phyloP scores from a whole-genome alignment of 2,797 vertebrate genomes.

The Poeciliopsis paucimaculata region DNA sequence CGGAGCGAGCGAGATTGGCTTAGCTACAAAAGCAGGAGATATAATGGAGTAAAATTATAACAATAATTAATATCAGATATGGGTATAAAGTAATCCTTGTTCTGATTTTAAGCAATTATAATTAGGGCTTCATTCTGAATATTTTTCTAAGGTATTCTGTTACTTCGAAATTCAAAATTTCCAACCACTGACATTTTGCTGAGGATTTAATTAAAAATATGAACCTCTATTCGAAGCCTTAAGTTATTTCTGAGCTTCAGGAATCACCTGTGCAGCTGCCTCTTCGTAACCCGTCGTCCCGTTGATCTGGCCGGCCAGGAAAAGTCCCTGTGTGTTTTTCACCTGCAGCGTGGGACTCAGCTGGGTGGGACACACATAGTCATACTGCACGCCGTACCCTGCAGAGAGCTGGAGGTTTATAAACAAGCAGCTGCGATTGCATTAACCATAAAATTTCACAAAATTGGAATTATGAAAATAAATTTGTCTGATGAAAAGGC shows the following conservation, averaged over 20 bases:
- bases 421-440: not conserved
- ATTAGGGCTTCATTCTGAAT: not conserved
- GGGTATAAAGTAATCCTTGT: no score
- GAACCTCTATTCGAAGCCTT: no score
- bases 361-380: constrained; percentile 94
- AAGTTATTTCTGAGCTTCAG: not conserved
- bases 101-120: no score
- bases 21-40: no score
- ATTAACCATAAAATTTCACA: no score
- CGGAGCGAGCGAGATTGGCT: no score
- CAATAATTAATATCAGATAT: no score
- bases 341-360: constrained; percentile 88
- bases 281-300: constrained; percentile 98
- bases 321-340: constrained; percentile 88
- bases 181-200: not conserved
- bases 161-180: not conserved
- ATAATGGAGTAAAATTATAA: no score
- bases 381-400: constrained; percentile 98
- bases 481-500: no score
- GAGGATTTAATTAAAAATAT: not conserved
- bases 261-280: constrained; percentile 92
- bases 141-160: not conserved
- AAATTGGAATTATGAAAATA: no score
- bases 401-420: constrained; percentile 11
- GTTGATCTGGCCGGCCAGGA: constrained; percentile 97